Evolutionary conservation across 92 coral and sea anemone species (phyloP), one percentile per base, ranked within the genome.

Genomic region (Paragorgia papillata): DNA sequence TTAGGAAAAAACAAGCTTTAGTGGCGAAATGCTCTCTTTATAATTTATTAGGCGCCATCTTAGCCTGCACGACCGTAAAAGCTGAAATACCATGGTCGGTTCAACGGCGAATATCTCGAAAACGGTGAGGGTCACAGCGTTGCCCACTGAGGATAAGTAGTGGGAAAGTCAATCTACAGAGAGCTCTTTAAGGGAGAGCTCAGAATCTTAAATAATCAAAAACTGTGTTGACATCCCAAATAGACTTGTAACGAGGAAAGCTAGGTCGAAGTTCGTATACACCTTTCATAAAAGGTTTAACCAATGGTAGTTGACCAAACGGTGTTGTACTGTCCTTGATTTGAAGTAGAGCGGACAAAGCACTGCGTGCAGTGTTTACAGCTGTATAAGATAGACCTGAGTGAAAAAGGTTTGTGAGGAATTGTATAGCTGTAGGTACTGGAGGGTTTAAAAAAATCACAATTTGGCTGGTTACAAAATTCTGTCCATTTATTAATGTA

Each of bases 211-310:
- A n/a, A n/a, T n/a, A n/a, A n/a, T n/a, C n/a, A n/a, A n/a, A n/a
- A n/a, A 49, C 76, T 22, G 29, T 49, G 27, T 46, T 69, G 15
- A 69, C 76, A 69, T 69, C 76, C 76, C 76, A 69, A 21, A 69
- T 69, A 6, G 76, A 46, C n/a, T n/a, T 25, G 20, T 69, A 69
- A 43, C 13, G 21, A 0, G 76, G 76, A 19, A 69, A 69, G 0
- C 21, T 2, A 17, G 76, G 76, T 26, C 59, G n/a, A 10, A 69
- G 24, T 69, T 69, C 60, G 40, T 39, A 69, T 6, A 69, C 46
- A 12, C 76, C 76, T 0, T 69, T 69, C 76, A 69, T 69, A 22
- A 69, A 69, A 9, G 37, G 58, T 25, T 43, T 69, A 6, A 69
- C 76, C 2, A 69, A 59, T 15, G 76, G 76, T 22, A 39, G 58